These are phyloP conservation scores for Perithous albicinctus DNA, from an alignment of 2,888 invertebrate species.

Conservation along the genomic window DNA sequence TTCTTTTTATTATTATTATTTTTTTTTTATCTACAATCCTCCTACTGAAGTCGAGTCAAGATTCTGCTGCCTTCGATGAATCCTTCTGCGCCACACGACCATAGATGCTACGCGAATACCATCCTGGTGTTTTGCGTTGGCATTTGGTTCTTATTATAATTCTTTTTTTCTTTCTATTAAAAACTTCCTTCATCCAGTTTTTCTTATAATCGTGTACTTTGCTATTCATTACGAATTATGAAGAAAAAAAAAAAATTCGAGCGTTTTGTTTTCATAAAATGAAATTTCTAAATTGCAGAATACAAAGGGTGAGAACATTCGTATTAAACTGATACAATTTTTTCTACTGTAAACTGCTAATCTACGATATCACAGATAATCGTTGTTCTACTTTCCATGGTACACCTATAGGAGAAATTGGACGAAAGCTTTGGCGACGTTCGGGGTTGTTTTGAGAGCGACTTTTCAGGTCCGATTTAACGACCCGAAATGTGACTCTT, in stretches of 20 bases:
- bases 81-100: constrained; percentile 32
- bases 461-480: constrained; percentile 39
- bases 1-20: too few relatives aligned
- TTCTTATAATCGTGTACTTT: constrained; percentile 36
- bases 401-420: constrained; percentile 38
- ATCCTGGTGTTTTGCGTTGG: constrained; percentile 5
- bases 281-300: background rate
- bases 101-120: constrained; percentile 19
- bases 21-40: constrained; percentile 59
- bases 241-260: too few relatives aligned
- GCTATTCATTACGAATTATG: background rate
- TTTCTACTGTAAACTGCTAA: constrained; percentile 24
- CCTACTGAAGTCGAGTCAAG: constrained; percentile 68
- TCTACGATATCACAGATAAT: constrained; percentile 19
- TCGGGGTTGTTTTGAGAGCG: constrained; percentile 10
- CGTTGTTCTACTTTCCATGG: constrained; percentile 5
- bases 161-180: background rate
- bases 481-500: constrained; percentile 45
- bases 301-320: background rate
- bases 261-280: background rate
- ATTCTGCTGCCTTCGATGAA: constrained; percentile 60
- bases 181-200: constrained; percentile 42
- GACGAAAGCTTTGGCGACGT: constrained; percentile 37
- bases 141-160: background rate
- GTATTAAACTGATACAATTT: constrained; percentile 16